phyloP scores from a whole-genome alignment of 1,140 invertebrate species.

The Drosophila baimaii region DNA sequence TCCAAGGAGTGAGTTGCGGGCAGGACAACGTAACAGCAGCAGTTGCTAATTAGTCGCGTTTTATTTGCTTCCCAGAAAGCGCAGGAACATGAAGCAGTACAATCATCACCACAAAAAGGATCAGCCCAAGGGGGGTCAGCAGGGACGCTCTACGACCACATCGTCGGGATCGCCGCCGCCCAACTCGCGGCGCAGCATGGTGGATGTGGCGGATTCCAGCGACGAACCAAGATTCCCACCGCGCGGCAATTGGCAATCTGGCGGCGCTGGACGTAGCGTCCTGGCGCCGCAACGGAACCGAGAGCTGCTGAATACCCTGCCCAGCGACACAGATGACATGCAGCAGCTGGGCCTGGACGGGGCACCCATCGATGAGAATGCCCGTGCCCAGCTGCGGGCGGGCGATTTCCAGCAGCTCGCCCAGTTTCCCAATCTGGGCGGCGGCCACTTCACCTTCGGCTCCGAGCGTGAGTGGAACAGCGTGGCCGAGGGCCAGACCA shows the following conservation, averaged over 20 bases:
- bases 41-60: neutral
- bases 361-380: conserved; percentile 60
- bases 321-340: conserved; percentile 60
- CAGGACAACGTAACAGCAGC: conserved; percentile 29
- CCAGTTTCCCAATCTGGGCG: conserved; percentile 66
- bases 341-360: conserved; percentile 52
- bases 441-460: conserved; percentile 74
- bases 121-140: conserved; percentile 24
- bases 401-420: conserved; percentile 73
- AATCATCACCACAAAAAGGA: conserved; percentile 55
- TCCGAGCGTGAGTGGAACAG: conserved; percentile 78
- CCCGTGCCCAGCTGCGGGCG: conserved; percentile 69
- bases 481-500: conserved; percentile 55
- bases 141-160: conserved; percentile 56
- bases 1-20: conserved; percentile 71
- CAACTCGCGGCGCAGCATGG: conserved; percentile 62
- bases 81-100: conserved; percentile 75
- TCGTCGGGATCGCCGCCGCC: conserved; percentile 70
- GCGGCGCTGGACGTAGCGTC: conserved; percentile 9
- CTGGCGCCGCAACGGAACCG: conserved; percentile 61
- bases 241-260: conserved; percentile 55
- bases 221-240: conserved; percentile 71
- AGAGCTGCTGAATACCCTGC: conserved; percentile 55
- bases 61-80: conserved; percentile 59
- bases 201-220: conserved; percentile 80